These are phyloP conservation scores for Caenorhabditis inopinata DNA, from an alignment of 1,140 invertebrate species.

Conservation along the genomic window DNA sequence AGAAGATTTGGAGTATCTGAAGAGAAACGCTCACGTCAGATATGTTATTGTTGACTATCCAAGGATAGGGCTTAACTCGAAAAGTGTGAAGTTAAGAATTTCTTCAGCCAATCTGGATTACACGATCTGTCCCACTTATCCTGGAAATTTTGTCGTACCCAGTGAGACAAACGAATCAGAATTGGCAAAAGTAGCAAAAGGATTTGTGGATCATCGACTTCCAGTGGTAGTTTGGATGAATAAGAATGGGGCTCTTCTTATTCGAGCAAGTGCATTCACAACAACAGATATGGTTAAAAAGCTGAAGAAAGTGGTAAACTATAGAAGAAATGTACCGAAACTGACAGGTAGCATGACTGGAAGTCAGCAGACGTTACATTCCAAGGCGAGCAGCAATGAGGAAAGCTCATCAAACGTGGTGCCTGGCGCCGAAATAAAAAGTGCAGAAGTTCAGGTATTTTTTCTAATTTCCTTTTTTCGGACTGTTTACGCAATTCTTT, in stretches of 20 bases:
- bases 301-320: not conserved
- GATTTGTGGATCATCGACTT: constrained; percentile 8
- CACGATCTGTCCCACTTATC: not conserved
- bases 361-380: not conserved
- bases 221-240: constrained; percentile 4
- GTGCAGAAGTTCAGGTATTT: not conserved
- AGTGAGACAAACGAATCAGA: constrained; percentile 10
- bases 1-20: not conserved
- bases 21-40: not conserved
- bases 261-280: not conserved
- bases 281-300: constrained; percentile 6
- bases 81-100: not conserved
- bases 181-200: not conserved
- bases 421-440: not conserved
- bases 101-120: not conserved
- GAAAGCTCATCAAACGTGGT: not conserved
- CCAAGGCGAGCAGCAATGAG: constrained; percentile 10
- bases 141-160: not conserved
- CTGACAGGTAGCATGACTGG: constrained; percentile 6
- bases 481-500: not conserved
- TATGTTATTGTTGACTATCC: not conserved
- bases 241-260: not conserved
- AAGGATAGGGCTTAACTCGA: not conserved
- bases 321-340: not conserved
- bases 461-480: too few species aligned